phyloP scores from a whole-genome alignment of 2,888 invertebrate genomes.

The Cylloceria caligata region DNA sequence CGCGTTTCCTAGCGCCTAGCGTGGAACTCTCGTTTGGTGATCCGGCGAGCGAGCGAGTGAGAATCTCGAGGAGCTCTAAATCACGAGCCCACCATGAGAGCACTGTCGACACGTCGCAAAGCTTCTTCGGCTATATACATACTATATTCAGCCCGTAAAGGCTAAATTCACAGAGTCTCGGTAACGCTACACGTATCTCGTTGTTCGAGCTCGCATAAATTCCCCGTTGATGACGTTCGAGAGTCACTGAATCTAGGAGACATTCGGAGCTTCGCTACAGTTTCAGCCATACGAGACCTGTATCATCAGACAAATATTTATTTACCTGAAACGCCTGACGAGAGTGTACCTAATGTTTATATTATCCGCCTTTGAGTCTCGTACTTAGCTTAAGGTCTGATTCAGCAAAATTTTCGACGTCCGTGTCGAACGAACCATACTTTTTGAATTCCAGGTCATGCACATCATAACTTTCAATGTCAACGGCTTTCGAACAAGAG shows the following conservation, averaged over 20 bases:
- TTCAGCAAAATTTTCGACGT: no score
- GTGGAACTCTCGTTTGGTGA: constrained; percentile 57
- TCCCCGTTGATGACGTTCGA: constrained; percentile 46
- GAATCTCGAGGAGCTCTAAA: constrained; percentile 61
- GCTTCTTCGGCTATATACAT: constrained; percentile 39
- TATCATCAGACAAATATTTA: not conserved
- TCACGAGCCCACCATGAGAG: constrained; percentile 42
- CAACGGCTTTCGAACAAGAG: not conserved
- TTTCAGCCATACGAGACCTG: not conserved
- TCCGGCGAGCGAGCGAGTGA: constrained; percentile 33
- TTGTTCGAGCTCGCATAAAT: constrained; percentile 54
- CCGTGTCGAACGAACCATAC: no score
- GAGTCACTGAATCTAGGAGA: constrained; percentile 37
- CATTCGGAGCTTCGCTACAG: not conserved
- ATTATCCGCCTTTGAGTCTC: not conserved
- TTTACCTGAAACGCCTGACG: no score
- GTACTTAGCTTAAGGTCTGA: no score
- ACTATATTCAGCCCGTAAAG: constrained; percentile 49
- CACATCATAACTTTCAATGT: not conserved
- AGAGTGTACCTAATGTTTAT: no score
- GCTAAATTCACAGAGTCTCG: constrained; percentile 49
- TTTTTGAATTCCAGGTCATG: not conserved
- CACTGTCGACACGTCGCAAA: constrained; percentile 54
- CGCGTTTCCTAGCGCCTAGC: constrained; percentile 48
- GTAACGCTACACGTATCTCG: constrained; percentile 39